These are phyloP conservation scores for Melanerpes aurifrons DNA, from an alignment of 2,113 vertebrate genomes.

Conservation along the genomic window DNA sequence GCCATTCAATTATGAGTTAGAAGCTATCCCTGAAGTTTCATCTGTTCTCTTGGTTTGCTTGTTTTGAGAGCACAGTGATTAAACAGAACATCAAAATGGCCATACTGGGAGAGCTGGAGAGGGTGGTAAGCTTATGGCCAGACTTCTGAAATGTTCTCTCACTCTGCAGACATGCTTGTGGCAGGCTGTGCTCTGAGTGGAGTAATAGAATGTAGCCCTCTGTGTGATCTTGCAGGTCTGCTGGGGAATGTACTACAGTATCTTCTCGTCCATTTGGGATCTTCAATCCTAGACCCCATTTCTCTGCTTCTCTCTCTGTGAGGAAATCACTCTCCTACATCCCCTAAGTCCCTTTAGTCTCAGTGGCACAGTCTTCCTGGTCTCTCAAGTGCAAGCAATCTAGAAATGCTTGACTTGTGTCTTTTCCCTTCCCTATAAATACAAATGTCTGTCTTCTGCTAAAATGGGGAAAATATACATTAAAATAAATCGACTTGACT, in stretches of 20 bases:
- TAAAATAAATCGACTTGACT: background rate
- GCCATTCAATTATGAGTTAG: slow-evolving; percentile 58
- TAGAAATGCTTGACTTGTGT: background rate
- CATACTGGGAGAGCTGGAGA: background rate
- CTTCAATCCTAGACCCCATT: background rate
- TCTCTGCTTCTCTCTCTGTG: background rate
- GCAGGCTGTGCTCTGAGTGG: background rate
- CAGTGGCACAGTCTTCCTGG: background rate
- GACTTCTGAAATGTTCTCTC: background rate
- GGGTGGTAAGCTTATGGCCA: background rate
- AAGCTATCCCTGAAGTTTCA: slow-evolving; percentile 57
- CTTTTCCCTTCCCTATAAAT: background rate
- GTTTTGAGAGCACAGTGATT: slow-evolving; percentile 13
- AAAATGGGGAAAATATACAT: background rate
- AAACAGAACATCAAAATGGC: background rate
- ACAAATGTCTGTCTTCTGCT: rapidly evolving
- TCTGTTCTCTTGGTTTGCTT: slow-evolving; percentile 53
- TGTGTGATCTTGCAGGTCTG: background rate
- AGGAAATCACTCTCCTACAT: background rate
- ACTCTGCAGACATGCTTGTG: background rate
- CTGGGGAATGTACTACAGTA: background rate
- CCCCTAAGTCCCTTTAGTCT: background rate
- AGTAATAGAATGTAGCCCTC: background rate
- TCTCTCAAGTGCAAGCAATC: background rate
- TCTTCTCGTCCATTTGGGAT: background rate